A percentile compares a stretch with the other conserved stretches of the same genome.
These are phyloP conservation scores for Melanotaenia parkinsoni DNA, from an alignment of 2,797 vertebrate species.

Conservation along the genomic window DNA sequence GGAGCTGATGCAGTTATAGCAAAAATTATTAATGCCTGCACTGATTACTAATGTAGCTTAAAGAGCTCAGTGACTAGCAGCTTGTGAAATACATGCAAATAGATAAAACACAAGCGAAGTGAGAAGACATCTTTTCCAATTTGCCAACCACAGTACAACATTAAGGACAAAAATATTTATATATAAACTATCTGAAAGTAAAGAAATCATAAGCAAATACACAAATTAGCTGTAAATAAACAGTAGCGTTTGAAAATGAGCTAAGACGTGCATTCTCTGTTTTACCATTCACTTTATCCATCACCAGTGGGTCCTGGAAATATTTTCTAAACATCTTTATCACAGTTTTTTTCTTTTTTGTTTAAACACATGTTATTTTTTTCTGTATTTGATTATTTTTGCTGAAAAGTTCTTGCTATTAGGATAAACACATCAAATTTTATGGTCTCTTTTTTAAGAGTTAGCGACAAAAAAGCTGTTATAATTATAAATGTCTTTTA, in stretches of 20 bases:
- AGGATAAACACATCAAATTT: background rate
- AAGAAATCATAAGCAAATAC: slow-evolving; percentile 7
- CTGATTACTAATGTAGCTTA: slow-evolving; percentile 13
- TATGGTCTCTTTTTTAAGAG: background rate
- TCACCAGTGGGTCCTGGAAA: slow-evolving; percentile 1
- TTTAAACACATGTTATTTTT: background rate
- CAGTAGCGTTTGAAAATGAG: background rate
- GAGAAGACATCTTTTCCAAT: slow-evolving; percentile 5
- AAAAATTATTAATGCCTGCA: slow-evolving; percentile 10
- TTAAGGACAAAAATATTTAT: slow-evolving; percentile 12
- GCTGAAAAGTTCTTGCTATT: background rate
- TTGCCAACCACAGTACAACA: slow-evolving; percentile 7
- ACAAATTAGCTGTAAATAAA: background rate
- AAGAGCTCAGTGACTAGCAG: slow-evolving; percentile 14
- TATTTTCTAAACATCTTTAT: background rate
- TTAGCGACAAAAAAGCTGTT: background rate
- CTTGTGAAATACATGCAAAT: background rate
- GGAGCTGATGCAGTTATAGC: slow-evolving; percentile 21
- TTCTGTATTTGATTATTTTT: background rate
- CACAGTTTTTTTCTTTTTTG: too few species aligned
- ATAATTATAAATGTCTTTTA: too few species aligned
- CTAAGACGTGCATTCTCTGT: background rate
- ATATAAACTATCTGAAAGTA: slow-evolving; percentile 1
- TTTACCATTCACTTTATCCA: background rate
- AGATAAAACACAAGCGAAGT: slow-evolving; percentile 18